Conservation (phyloP, 30 jellyfish, hydroid and myxozoan genomes). For the Morbakka virulenta region DNA sequence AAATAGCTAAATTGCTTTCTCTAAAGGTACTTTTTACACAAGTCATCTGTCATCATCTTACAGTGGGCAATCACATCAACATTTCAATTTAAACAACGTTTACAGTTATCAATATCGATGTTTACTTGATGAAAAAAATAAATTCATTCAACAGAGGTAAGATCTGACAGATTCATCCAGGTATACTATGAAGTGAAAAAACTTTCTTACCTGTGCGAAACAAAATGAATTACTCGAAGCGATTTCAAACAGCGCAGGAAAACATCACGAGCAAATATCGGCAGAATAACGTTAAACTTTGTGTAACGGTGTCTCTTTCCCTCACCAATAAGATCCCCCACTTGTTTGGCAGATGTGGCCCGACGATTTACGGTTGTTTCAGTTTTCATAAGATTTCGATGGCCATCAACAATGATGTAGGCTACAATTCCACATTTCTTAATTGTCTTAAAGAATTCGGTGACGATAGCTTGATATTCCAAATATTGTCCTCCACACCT, state of each 20-base stretch:
- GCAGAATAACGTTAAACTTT: not conserved
- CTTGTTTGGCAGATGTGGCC: not conserved
- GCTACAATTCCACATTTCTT: not conserved
- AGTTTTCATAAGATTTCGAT: not conserved
- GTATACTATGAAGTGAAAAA: too few relatives aligned
- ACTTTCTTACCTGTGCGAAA: not conserved
- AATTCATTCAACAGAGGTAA: too few relatives aligned
- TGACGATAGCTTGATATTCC: not conserved
- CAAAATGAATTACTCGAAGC: not conserved
- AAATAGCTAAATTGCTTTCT: too few relatives aligned
- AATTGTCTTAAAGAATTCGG: not conserved
- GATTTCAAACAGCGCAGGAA: not conserved
- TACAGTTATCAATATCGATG: too few relatives aligned
- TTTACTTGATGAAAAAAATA: too few relatives aligned
- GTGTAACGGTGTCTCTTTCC: not conserved
- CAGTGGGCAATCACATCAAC: too few relatives aligned
- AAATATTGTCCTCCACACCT: not conserved
- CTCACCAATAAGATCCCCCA: not conserved
- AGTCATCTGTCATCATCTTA: too few relatives aligned
- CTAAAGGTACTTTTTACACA: too few relatives aligned
- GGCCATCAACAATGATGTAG: not conserved
- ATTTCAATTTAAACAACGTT: too few relatives aligned
- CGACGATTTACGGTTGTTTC: not conserved
- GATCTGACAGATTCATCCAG: too few relatives aligned
- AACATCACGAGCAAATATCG: not conserved